Evolutionary conservation across 2,888 invertebrate species (phyloP), one percentile per base, ranked within the genome.

Genomic region (Nymphalis c-album): DNA sequence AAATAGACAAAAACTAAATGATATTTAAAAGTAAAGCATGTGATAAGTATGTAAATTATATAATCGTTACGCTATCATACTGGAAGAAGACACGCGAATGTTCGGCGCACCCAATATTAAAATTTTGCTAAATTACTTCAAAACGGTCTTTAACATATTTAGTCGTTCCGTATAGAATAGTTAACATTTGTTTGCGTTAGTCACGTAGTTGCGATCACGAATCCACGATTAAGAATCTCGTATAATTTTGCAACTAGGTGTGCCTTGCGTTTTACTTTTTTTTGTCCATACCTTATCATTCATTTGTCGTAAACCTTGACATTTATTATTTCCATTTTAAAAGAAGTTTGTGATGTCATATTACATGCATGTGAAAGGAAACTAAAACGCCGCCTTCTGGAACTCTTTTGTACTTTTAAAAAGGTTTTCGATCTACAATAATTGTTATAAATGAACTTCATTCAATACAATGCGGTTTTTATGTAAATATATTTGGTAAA

Each of bases 181-280:
- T 83, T 83, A 79, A 81, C 78, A 82, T 82, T 79, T 77, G 73
- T 78, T 82, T 82, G 79, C 78, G 79, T 80, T 77, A 79, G 84
- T 84, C 85, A 86, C 84, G 86, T 87, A 87, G 84, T 80, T 80
- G 80, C 75, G 77, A 85, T 87, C 88, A 87, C 85, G 85, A 85
- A 75, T 75, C 78, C 85, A 85, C 85, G 83, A 85, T 78, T 76
- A 76, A 77, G 78, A 77, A 77, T 71, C 74, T 78, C 78, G 82
- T 83, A 82, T 75, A 74, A 80, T 83, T 80, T 81, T 79, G 80
- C 80, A 83, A 83, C 84, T 84, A 67, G 73, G 70, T 69, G 73
- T 70, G 67, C 64, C 70, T 63, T 64, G 63, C 58, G 50, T 68
- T 66, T 63, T 63, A 48, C 57, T 63, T 68, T 70, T 80, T 79